Conservation (phyloP, 2,797 vertebrate species). For the Sebastes cheni region DNA sequence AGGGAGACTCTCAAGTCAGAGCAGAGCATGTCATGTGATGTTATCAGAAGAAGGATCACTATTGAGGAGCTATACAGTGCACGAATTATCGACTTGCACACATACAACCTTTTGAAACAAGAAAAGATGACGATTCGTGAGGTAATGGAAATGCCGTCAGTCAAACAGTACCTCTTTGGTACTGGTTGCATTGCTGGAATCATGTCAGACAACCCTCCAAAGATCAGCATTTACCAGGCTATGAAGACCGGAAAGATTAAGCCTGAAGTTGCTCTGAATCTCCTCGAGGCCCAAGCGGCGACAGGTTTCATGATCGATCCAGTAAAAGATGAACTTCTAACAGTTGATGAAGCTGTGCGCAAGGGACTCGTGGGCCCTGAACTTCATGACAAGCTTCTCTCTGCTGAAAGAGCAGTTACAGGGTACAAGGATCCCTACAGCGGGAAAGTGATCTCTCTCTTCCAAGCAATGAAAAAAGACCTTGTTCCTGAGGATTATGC, state of each 20-base stretch:
- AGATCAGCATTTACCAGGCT: slow-evolving; percentile 90
- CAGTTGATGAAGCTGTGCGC: slow-evolving; percentile 94
- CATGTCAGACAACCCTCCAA: slow-evolving; percentile 86
- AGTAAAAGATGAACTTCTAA: slow-evolving; percentile 88
- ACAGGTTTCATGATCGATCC: slow-evolving; percentile 95
- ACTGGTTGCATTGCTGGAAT: slow-evolving; percentile 92
- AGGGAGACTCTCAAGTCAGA: slow-evolving; percentile 89
- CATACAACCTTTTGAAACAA: slow-evolving; percentile 89
- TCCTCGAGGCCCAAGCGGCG: slow-evolving; percentile 96
- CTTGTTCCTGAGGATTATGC: slow-evolving; percentile 91
- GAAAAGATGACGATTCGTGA: slow-evolving; percentile 90
- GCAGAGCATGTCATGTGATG: slow-evolving; percentile 87
- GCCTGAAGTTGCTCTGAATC: slow-evolving; percentile 85
- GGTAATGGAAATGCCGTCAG: slow-evolving; percentile 86
- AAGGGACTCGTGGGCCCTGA: slow-evolving; percentile 95
- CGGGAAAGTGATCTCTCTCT: slow-evolving; percentile 93
- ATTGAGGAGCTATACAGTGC: slow-evolving; percentile 93
- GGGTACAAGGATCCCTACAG: slow-evolving; percentile 97
- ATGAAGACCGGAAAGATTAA: slow-evolving; percentile 90
- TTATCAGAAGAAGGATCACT: slow-evolving; percentile 89
- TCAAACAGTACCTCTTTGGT: slow-evolving; percentile 91
- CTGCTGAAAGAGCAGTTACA: slow-evolving; percentile 92
- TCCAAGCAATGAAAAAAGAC: slow-evolving; percentile 97
- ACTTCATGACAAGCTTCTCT: slow-evolving; percentile 94
- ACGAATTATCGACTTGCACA: slow-evolving; percentile 89